Base-by-base conservation (phyloP, 2,113 vertebrate species). In the Pampusana beccarii region DNA sequence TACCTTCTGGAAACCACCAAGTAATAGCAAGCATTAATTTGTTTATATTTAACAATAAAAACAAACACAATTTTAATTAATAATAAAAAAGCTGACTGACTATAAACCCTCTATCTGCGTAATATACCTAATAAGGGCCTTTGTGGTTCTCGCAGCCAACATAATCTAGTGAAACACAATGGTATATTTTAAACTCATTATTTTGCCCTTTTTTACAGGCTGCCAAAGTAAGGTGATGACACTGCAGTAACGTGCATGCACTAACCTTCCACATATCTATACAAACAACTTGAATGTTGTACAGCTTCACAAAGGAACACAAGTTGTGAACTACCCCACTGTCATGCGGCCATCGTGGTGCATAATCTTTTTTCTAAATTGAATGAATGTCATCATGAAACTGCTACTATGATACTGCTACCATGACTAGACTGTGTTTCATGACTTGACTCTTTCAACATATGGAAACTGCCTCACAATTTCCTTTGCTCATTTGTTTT, bases 1-100 rank as follows among this genome's bases (percentile, higher is more conserved):
- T 33, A 56, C 3, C 4, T 50, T 57, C 54, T 6, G 17, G 29
- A 72, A 79, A 64, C 31, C 5, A 48, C 5, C 24, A 48, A 56
- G 14, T 15, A 72, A 31, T 4, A 29, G 21, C 1, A 61, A 70
- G 1, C 0, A 0, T 31, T 38, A 54, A 16, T 70, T 67, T 61
- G 2, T 38, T 91, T 61, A 4, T 50, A 82, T 79, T 81, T 71
- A 15, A 40, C 10, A 69, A 72, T 16, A 29, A 60, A 89, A 78
- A 5, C 3, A 73, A 75, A 13, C 34, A 14, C 6, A 26, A 15
- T 61, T 72, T 75, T 71, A 54, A 72, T 57, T 86, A 66, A 51
- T 48, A 85, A 80, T 36, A 17, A 50, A 61, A 42, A 9, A 16
- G 8, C 12, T 53, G n/a, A 16, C 28, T 21, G 34, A 70, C 31